Evolutionary conservation across 2,888 invertebrate genomes (phyloP).

Genomic region (Stomorhina lunata): DNA sequence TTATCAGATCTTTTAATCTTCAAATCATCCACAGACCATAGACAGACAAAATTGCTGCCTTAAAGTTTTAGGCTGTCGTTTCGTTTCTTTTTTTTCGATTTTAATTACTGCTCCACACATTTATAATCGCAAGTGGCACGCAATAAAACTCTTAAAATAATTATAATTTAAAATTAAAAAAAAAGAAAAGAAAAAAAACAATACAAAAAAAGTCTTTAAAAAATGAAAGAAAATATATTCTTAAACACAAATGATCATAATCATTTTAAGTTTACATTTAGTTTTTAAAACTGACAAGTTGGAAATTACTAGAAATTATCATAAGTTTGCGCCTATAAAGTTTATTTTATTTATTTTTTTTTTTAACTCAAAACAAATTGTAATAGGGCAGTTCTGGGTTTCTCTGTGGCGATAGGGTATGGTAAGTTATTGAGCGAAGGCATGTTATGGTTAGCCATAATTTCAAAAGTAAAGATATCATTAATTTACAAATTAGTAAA

Average conservation of each 20-base stretch:
- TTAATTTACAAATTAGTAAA: no score
- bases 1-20: conserved; percentile 31
- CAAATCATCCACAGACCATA: background rate
- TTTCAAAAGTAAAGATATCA: no score
- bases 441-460: no score
- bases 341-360: no score
- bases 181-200: conserved; percentile 1
- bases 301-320: conserved; percentile 32
- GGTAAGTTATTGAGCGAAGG: no score
- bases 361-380: no score
- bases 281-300: conserved; percentile 43
- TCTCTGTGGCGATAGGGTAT: no score
- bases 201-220: background rate
- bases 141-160: conserved; percentile 59
- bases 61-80: background rate
- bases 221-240: background rate
- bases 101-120: conserved; percentile 61
- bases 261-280: conserved; percentile 43
- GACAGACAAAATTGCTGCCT: background rate
- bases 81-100: conserved; percentile 10
- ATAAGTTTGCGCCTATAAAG: conserved; percentile 30
- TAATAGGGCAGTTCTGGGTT: no score
- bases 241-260: conserved; percentile 40
- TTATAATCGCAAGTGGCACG: conserved; percentile 59
- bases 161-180: conserved; percentile 33